A percentile compares a stretch with the other conserved stretches of the same genome.
Conservation (phyloP, 2,888 invertebrate genomes). For the Clepsis dumicolana region DNA sequence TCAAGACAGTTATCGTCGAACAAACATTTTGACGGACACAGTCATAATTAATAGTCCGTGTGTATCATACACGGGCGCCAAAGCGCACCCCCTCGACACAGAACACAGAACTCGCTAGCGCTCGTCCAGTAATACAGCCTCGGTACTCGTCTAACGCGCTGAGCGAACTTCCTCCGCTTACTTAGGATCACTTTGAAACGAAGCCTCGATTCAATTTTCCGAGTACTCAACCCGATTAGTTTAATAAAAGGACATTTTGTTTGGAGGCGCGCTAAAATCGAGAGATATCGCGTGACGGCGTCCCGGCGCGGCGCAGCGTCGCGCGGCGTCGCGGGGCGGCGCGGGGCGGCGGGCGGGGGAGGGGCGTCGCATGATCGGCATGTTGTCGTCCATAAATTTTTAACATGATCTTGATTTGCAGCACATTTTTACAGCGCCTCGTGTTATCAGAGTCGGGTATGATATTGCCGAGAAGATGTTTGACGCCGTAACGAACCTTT, state of each 20-base stretch:
- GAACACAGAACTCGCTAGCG: neutral
- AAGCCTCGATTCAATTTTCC: conserved; percentile 32
- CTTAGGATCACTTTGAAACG: conserved; percentile 35
- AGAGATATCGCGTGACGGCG: conserved; percentile 1
- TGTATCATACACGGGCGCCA: no score
- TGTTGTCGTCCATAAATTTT: conserved; percentile 37
- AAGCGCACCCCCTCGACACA: no score
- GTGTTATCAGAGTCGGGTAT: conserved; percentile 31
- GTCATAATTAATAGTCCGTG: no score
- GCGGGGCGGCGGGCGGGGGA: neutral
- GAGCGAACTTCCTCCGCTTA: conserved; percentile 23
- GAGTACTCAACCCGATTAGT: conserved; percentile 26
- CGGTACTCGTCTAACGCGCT: neutral
- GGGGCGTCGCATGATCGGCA: conserved; percentile 15
- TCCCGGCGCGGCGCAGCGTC: neutral
- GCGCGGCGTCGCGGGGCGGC: neutral
- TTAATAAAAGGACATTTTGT: conserved; percentile 29
- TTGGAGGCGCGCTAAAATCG: conserved; percentile 8
- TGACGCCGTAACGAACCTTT: conserved; percentile 39
- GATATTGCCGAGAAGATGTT: conserved; percentile 34
- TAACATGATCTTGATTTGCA: conserved; percentile 41
- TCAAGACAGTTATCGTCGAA: no score
- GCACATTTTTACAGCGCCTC: conserved; percentile 40
- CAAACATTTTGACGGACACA: no score
- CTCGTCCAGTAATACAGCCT: conserved; percentile 19